Evolutionary conservation across 2,113 vertebrate species (phyloP).

Genomic region (Trinectes maculatus): DNA sequence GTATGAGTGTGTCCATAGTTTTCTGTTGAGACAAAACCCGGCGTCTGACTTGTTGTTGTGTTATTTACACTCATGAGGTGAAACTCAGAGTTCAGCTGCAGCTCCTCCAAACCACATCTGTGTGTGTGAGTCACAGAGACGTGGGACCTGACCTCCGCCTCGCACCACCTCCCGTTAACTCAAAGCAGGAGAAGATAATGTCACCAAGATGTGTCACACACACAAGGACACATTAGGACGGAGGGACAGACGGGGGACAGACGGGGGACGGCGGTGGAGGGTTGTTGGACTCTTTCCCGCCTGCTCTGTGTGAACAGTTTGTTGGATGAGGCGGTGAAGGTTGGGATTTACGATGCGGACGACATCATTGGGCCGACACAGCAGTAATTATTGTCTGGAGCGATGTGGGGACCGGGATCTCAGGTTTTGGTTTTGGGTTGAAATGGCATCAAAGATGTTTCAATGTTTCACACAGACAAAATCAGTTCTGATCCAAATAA

Average conservation of each 20-base stretch:
- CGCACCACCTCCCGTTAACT: conserved; percentile 35
- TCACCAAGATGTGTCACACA: conserved; percentile 68
- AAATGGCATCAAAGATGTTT: conserved; percentile 8
- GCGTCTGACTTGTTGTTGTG: neutral
- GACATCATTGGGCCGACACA: conserved; percentile 17
- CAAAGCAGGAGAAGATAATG: conserved; percentile 63
- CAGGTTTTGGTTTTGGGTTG: too few relatives aligned
- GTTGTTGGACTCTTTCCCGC: conserved; percentile 22
- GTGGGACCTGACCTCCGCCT: conserved; percentile 47
- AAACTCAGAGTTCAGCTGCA: neutral
- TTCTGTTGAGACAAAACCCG: neutral
- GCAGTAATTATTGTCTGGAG: conserved; percentile 15
- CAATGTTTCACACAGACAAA: too few relatives aligned
- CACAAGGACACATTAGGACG: conserved; percentile 21
- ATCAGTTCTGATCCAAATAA: too few relatives aligned
- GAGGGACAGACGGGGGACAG: conserved; percentile 5
- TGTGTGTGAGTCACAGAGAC: conserved; percentile 15
- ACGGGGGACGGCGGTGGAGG: neutral
- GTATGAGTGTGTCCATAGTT: neutral
- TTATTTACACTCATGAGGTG: neutral
- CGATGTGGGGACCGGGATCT: conserved; percentile 27
- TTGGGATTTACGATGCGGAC: conserved; percentile 47
- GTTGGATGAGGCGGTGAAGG: conserved; percentile 22
- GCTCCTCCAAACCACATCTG: conserved; percentile 41
- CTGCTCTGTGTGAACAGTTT: conserved; percentile 16